A percentile compares a stretch with the other conserved stretches of the same genome.
These are phyloP conservation scores for Endomychus coccineus DNA, from an alignment of 2,888 invertebrate genomes.

Conservation along the genomic window DNA sequence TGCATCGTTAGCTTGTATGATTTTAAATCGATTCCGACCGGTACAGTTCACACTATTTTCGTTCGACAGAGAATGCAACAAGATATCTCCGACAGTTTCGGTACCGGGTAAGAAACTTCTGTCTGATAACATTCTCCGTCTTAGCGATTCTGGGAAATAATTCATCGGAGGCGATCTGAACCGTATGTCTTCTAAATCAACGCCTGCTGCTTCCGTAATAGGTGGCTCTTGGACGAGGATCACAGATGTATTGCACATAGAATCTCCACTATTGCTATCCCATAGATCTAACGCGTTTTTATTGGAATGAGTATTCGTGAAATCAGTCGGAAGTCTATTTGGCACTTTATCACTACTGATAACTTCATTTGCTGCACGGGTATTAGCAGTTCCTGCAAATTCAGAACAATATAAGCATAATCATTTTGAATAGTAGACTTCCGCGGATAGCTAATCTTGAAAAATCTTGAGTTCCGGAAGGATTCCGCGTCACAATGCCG, in stretches of 20 bases:
- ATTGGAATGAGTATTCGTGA: too few species aligned
- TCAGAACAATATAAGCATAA: too few species aligned
- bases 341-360: background rate
- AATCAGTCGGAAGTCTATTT: too few species aligned
- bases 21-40: slow-evolving; percentile 51
- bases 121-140: slow-evolving; percentile 22
- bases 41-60: too few species aligned
- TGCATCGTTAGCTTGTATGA: slow-evolving; percentile 44
- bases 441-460: too few species aligned
- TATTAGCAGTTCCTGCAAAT: slow-evolving; percentile 26
- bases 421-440: too few species aligned
- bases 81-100: too few species aligned
- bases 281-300: slow-evolving; percentile 18
- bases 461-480: too few species aligned
- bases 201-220: slow-evolving; percentile 9
- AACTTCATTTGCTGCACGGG: slow-evolving; percentile 17
- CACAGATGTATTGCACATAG: slow-evolving; percentile 46
- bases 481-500: too few species aligned
- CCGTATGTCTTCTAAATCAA: slow-evolving; percentile 8
- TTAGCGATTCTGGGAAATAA: slow-evolving; percentile 18
- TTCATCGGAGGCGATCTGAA: slow-evolving; percentile 12
- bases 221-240: slow-evolving; percentile 40
- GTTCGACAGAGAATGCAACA: too few species aligned
- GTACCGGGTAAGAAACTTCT: too few species aligned
- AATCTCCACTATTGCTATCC: slow-evolving; percentile 41